Evolutionary conservation across 2,888 invertebrate species (phyloP).

Genomic region (Mythimna impura): DNA sequence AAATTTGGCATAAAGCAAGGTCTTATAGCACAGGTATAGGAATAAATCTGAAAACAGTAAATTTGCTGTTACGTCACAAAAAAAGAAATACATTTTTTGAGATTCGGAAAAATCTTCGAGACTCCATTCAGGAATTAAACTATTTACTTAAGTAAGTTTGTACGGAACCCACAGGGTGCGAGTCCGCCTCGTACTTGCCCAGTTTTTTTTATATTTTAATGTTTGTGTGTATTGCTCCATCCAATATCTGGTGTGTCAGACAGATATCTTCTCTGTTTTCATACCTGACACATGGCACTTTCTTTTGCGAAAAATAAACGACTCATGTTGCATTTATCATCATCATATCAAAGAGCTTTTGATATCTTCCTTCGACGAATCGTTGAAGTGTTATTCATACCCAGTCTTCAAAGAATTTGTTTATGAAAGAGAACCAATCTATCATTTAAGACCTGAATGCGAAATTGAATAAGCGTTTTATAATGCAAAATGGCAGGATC

Average conservation of each 20-base stretch:
- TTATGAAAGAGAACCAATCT: conserved; percentile 26
- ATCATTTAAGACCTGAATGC: conserved; percentile 52
- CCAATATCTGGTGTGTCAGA: background rate
- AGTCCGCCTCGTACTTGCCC: too few relatives aligned
- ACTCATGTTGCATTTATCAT: background rate
- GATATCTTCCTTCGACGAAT: background rate
- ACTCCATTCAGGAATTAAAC: too few relatives aligned
- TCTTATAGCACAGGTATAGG: too few relatives aligned
- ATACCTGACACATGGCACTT: background rate
- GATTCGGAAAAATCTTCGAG: too few relatives aligned
- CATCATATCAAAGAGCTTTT: conserved; percentile 4
- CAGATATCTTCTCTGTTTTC: background rate
- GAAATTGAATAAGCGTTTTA: conserved; percentile 56
- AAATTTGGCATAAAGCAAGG: too few relatives aligned
- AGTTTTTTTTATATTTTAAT: background rate
- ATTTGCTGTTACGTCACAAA: too few relatives aligned
- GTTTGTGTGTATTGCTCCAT: conserved; percentile 4
- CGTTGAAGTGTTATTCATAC: conserved; percentile 1
- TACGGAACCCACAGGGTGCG: too few relatives aligned
- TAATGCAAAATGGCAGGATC: conserved; percentile 48
- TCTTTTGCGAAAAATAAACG: background rate
- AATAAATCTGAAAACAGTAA: too few relatives aligned
- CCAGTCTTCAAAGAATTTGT: conserved; percentile 24
- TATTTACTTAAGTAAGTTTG: too few relatives aligned
- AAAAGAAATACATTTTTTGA: too few relatives aligned